phyloP scores from a whole-genome alignment of 1,140 invertebrate genomes.

The Reticulitermes speratus region DNA sequence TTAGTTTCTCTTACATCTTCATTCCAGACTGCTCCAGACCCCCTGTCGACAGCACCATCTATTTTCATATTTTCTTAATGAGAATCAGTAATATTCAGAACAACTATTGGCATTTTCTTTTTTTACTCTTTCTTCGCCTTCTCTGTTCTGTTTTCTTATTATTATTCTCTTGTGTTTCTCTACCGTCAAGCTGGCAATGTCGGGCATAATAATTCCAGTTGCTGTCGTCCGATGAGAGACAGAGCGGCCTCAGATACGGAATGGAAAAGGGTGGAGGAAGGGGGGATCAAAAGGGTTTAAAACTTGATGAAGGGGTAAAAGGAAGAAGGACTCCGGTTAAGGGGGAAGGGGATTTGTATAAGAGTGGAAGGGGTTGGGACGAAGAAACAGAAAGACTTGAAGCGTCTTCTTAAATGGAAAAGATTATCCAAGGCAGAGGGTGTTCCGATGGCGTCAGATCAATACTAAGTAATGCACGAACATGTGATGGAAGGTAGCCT shows the following conservation, averaged over 20 bases:
- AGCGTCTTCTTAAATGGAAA: constrained; percentile 28
- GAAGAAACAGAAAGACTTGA: constrained; percentile 6
- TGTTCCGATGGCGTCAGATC: background rate
- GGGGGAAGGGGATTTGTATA: background rate
- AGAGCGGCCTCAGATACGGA: constrained; percentile 7
- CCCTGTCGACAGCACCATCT: background rate
- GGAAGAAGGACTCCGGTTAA: background rate
- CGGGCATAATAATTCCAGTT: background rate
- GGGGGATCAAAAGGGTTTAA: constrained; percentile 7
- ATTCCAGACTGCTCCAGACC: background rate
- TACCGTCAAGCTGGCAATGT: constrained; percentile 1
- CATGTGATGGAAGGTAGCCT: background rate
- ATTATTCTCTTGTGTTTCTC: constrained; percentile 10
- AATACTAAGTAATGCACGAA: constrained; percentile 23
- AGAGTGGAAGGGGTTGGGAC: background rate
- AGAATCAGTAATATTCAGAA: constrained; percentile 17
- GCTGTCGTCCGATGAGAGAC: constrained; percentile 19
- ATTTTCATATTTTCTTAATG: constrained; percentile 18
- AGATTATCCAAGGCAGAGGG: constrained; percentile 25
- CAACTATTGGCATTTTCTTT: constrained; percentile 16
- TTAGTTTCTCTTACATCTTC: background rate
- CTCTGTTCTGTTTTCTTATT: background rate
- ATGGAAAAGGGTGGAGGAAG: background rate
- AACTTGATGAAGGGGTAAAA: constrained; percentile 22
- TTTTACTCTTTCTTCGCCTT: background rate